A percentile compares a stretch with the other conserved stretches of the same genome.
Evolutionary conservation across 2,888 invertebrate genomes (phyloP).

Genomic region (Andrena haemorrhoa): DNA sequence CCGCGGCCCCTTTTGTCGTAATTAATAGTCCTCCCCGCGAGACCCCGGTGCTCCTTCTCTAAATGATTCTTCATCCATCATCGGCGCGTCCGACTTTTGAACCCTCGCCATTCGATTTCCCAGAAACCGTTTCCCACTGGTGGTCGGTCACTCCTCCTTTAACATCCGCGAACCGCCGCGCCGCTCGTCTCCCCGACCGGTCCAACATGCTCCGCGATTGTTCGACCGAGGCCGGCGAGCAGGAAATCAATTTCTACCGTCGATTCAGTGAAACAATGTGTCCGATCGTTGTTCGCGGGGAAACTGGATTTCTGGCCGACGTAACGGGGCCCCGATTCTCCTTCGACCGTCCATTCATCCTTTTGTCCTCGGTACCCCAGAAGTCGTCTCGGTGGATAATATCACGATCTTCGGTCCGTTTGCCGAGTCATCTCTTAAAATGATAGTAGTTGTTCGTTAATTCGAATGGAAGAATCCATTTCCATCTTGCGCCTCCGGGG

Average conservation of each 20-base stretch:
- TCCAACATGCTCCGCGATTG: background rate
- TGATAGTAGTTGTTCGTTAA: conserved; percentile 67
- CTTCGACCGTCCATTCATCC: conserved; percentile 30
- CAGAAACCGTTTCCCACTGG: conserved; percentile 64
- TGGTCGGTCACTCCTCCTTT: conserved; percentile 14
- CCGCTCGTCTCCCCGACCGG: background rate
- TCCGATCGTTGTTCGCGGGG: conserved; percentile 15
- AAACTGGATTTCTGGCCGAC: conserved; percentile 13
- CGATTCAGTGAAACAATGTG: conserved; percentile 17
- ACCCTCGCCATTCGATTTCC: conserved; percentile 70
- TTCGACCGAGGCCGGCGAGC: background rate
- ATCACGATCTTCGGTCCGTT: conserved; percentile 53
- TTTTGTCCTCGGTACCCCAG: conserved; percentile 28
- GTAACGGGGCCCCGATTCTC: background rate
- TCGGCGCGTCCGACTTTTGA: conserved; percentile 76
- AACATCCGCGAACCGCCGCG: conserved; percentile 21
- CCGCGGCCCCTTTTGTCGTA: conserved; percentile 84
- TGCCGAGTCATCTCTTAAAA: conserved; percentile 61
- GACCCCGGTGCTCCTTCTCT: conserved; percentile 77
- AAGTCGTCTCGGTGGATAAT: conserved; percentile 57
- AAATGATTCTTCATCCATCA: conserved; percentile 85
- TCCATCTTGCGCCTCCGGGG: conserved; percentile 39
- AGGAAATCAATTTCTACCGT: conserved; percentile 44
- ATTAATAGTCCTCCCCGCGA: conserved; percentile 83
- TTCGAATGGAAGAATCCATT: conserved; percentile 57